A percentile compares a stretch with the other conserved stretches of the same genome.
Evolutionary conservation across 2,113 vertebrate genomes (phyloP).

Genomic region (Bufo bufo): DNA sequence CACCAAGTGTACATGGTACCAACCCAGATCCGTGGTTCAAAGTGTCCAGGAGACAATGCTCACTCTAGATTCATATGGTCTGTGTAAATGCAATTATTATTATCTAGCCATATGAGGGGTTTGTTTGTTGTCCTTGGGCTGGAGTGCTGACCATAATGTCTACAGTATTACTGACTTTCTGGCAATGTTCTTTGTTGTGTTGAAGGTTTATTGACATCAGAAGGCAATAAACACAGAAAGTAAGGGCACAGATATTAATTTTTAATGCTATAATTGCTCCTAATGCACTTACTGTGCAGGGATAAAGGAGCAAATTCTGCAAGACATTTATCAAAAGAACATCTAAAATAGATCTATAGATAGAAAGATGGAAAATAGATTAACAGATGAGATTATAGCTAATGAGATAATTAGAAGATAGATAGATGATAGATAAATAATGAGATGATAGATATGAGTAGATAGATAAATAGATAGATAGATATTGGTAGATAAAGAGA

Average conservation of each 20-base stretch:
- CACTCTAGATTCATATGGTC: not conserved
- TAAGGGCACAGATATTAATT: conserved; percentile 76
- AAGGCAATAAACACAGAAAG: conserved; percentile 47
- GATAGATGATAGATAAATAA: no score
- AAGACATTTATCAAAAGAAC: not conserved
- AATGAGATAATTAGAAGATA: no score
- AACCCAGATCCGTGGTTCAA: not conserved
- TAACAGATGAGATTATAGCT: no score
- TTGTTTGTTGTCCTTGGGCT: not conserved
- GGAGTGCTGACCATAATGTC: not conserved
- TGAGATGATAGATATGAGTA: no score
- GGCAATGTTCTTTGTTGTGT: not conserved
- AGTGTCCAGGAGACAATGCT: not conserved
- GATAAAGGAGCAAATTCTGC: not conserved
- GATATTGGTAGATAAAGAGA: not conserved
- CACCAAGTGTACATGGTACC: not conserved
- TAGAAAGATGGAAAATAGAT: not conserved
- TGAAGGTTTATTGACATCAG: conserved; percentile 39
- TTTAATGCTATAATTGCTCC: conserved; percentile 80
- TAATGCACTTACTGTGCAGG: conserved; percentile 68
- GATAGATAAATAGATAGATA: no score
- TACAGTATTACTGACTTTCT: no score
- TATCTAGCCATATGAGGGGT: not conserved
- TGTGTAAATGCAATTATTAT: not conserved
- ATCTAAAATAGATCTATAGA: not conserved